Conservation (phyloP, 23 tunicate species). For the Botrylloides violaceus region DNA sequence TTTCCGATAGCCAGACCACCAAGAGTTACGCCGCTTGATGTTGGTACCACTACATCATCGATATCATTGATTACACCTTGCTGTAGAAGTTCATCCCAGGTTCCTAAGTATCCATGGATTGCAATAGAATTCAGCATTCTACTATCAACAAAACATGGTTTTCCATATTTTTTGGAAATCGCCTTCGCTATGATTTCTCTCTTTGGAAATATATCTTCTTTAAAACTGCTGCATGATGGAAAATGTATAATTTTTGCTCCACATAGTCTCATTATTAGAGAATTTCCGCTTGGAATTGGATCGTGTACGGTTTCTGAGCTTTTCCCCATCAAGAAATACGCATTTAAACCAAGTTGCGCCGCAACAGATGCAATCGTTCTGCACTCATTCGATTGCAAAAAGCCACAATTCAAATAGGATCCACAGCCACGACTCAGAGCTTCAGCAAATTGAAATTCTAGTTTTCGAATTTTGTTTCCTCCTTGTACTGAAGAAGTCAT, state of each 20-base stretch:
- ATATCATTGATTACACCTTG: constrained; percentile 27
- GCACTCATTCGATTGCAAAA: constrained; percentile 74
- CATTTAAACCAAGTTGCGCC: constrained; percentile 59
- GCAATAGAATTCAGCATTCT: constrained; percentile 59
- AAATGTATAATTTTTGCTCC: constrained; percentile 41
- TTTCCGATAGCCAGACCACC: constrained; percentile 81
- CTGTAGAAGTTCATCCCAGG: constrained; percentile 75
- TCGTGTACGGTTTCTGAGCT: background rate
- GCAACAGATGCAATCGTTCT: constrained; percentile 81
- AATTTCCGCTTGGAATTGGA: constrained; percentile 38
- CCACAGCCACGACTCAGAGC: constrained; percentile 48
- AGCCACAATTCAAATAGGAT: constrained; percentile 64
- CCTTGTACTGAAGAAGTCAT: constrained; percentile 13
- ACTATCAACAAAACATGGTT: constrained; percentile 47
- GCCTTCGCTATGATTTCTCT: constrained; percentile 40
- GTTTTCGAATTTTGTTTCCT: constrained; percentile 45
- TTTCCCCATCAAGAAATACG: constrained; percentile 52
- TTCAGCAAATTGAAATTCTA: constrained; percentile 82
- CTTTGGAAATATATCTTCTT: constrained; percentile 30
- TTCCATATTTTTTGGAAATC: constrained; percentile 35
- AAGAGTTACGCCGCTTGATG: constrained; percentile 90
- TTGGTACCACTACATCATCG: constrained; percentile 74
- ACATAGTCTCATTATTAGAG: constrained; percentile 37
- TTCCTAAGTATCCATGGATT: constrained; percentile 58
- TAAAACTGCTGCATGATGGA: constrained; percentile 37